Evolutionary conservation across 1,140 invertebrate genomes (phyloP).

Genomic region (Drosophila sproati): DNA sequence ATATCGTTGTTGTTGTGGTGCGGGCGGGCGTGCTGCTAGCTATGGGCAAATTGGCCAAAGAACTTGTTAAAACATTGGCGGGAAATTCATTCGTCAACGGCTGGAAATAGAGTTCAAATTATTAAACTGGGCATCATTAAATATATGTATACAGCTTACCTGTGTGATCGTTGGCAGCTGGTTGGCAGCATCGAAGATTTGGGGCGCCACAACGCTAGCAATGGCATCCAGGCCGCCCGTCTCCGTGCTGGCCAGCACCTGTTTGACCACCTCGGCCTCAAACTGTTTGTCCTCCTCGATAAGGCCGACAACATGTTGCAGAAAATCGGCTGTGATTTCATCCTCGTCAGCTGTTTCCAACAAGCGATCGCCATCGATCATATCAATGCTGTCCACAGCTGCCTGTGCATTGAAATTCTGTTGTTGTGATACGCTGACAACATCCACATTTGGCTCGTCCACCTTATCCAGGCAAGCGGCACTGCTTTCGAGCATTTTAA

Average conservation of each 20-base stretch:
- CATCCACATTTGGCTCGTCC: neutral
- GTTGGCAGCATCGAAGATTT: conserved; percentile 27
- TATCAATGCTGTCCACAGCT: conserved; percentile 55
- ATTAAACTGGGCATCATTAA: neutral
- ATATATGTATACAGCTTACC: conserved; percentile 11
- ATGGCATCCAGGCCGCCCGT: conserved; percentile 56
- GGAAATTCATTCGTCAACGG: conserved; percentile 22
- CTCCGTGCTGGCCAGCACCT: conserved; percentile 82
- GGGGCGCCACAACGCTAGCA: conserved; percentile 52
- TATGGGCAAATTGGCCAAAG: conserved; percentile 45
- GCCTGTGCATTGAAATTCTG: conserved; percentile 13
- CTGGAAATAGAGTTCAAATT: conserved; percentile 5
- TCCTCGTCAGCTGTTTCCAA: conserved; percentile 85
- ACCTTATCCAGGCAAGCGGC: conserved; percentile 57
- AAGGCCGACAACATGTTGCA: conserved; percentile 88
- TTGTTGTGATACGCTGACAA: conserved; percentile 6
- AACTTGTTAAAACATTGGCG: conserved; percentile 7
- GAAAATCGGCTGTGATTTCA: conserved; percentile 88
- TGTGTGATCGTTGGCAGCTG: conserved; percentile 8
- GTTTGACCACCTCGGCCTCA: conserved; percentile 89
- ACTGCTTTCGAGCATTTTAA: conserved; percentile 81
- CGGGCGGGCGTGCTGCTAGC: conserved; percentile 62
- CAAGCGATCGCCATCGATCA: conserved; percentile 44
- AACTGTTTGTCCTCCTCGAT: conserved; percentile 88
- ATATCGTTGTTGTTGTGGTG: neutral